Conservation (phyloP, 2,797 vertebrate species). For the Spinus pinus region DNA sequence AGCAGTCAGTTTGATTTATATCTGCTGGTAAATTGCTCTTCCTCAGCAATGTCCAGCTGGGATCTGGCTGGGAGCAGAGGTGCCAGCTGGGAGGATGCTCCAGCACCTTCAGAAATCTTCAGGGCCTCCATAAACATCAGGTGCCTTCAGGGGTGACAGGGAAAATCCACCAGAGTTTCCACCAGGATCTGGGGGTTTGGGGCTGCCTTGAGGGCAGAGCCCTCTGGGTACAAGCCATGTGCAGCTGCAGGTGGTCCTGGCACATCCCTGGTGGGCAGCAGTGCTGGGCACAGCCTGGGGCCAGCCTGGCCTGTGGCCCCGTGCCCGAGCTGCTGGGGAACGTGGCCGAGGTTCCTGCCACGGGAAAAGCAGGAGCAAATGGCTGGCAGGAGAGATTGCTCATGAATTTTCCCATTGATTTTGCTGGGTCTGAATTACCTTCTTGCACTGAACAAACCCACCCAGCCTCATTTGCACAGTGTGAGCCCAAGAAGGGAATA, state of each 20-base stretch:
- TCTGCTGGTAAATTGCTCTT: neutral
- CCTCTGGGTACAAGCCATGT: fast-evolving
- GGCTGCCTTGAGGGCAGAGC: neutral
- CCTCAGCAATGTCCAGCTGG: neutral
- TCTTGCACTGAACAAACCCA: neutral
- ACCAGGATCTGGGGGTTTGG: neutral
- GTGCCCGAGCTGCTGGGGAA: neutral
- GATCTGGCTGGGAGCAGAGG: fast-evolving
- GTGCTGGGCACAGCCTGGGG: fast-evolving
- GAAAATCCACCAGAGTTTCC: fast-evolving
- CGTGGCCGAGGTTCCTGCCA: fast-evolving
- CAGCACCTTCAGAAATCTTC: fast-evolving
- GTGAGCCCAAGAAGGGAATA: fast-evolving
- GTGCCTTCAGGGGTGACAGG: fast-evolving
- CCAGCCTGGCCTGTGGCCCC: fast-evolving
- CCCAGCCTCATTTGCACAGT: neutral
- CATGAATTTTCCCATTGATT: neutral
- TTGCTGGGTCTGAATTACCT: neutral
- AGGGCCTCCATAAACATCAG: fast-evolving
- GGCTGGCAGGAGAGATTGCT: neutral
- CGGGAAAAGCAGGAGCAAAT: neutral
- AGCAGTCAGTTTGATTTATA: neutral
- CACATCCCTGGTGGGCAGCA: neutral
- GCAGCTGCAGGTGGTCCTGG: neutral
- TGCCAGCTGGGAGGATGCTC: fast-evolving